Base-by-base conservation (phyloP, 2,888 invertebrate species). In the Leptura quadrifasciata region DNA sequence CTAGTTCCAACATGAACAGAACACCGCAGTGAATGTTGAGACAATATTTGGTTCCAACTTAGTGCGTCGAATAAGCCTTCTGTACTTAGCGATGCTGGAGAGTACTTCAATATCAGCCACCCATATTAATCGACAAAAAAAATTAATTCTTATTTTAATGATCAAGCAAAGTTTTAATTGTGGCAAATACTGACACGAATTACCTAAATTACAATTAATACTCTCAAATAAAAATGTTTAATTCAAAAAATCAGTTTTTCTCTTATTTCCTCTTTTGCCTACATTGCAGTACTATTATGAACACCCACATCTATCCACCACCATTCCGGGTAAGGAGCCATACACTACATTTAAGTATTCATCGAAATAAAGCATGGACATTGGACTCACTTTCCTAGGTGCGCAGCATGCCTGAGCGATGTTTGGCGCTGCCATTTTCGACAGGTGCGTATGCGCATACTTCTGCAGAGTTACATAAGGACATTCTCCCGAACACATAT, bases 401-500 rank as follows among this genome's bases (percentile, higher is more conserved):
- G 97, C 95, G 88, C 98, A 98, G 88, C 98, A 99, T 0, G 97
- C 97, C 0, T 96, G 96, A 0, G 94, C 94, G 72, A 94, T 94
- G 74, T 95, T 83, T 0, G 94, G 94, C 58, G 94, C 93, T 4
- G 96, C 94, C 86, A 97, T 92, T 84, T 96, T 95, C 75, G 95
- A 94, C 85, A 98, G 91, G 89, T 97, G 96, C 9, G 97, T 97
- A 88, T 97, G 96, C 0, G 96, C 94, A 87, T 95, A 95, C 85
- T 94, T 94, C 86, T 96, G 96, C 77, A 97, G 90, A 87, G 96
- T 96, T 68, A 96, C 94, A 89, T 94, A 95, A 0, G 95, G 95
- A 89, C 99, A 99, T 85, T 98, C 97, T 8, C 99, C 98, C 72
- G 96, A 94, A 90, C 99, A 99, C 90, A 98, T 98, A 90, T 97